Evolutionary conservation across 2,113 vertebrate species (phyloP).

Genomic region (Plotosus lineatus): DNA sequence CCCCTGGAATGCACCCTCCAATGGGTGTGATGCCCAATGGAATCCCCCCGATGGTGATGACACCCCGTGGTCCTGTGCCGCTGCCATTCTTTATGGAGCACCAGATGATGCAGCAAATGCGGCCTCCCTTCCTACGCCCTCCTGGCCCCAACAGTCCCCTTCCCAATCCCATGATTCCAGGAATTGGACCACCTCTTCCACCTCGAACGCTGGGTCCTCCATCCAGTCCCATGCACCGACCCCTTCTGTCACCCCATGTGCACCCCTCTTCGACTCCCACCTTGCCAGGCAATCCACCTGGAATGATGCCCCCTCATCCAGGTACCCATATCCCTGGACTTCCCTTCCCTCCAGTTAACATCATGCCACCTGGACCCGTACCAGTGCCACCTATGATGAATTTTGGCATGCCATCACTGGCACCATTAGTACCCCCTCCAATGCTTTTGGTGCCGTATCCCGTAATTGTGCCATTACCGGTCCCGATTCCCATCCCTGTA

Average conservation of each 20-base stretch:
- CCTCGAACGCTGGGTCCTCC: constrained; percentile 84
- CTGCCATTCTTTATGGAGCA: constrained; percentile 98
- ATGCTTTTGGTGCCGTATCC: constrained; percentile 97
- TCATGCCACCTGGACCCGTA: constrained; percentile 94
- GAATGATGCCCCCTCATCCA: constrained; percentile 86
- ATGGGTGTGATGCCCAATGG: constrained; percentile 85
- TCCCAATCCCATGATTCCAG: constrained; percentile 91
- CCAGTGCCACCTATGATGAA: constrained; percentile 94
- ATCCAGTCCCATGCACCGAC: constrained; percentile 94
- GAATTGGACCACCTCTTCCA: constrained; percentile 85
- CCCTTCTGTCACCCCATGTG: constrained; percentile 88
- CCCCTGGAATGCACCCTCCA: constrained; percentile 85
- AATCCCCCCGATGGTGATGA: constrained; percentile 98
- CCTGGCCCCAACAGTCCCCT: constrained; percentile 91
- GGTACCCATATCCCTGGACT: constrained; percentile 85
- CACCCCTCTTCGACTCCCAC: constrained; percentile 85
- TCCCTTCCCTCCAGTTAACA: constrained; percentile 89
- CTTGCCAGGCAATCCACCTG: constrained; percentile 80
- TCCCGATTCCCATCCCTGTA: constrained; percentile 95
- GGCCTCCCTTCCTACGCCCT: constrained; percentile 87
- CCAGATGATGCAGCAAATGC: constrained; percentile 97
- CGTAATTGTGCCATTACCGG: constrained; percentile 93
- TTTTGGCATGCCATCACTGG: constrained; percentile 93
- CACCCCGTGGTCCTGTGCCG: constrained; percentile 92
- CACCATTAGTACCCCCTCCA: constrained; percentile 93